Conservation (phyloP, 2,888 invertebrate genomes). For the Phasia obesa region DNA sequence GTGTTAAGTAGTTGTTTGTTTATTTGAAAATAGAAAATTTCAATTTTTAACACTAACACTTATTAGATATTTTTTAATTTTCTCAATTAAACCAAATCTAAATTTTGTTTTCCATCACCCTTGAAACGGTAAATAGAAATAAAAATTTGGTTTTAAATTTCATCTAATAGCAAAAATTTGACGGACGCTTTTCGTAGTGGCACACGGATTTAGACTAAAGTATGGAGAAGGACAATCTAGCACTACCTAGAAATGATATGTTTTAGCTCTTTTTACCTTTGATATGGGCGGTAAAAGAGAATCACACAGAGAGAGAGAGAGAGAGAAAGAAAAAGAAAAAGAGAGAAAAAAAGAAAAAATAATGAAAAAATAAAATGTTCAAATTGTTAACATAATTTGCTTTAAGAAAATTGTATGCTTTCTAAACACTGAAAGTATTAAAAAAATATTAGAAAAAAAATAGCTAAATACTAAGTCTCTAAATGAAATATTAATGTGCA, state of each 20-base stretch:
- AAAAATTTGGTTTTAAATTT: constrained; percentile 78
- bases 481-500: neutral
- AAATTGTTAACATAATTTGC: neutral
- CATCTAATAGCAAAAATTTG: constrained; percentile 82
- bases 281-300: constrained; percentile 10
- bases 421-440: neutral
- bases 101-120: constrained; percentile 3
- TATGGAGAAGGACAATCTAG: constrained; percentile 43
- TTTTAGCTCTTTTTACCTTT: constrained; percentile 66
- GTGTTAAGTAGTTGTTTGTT: constrained; percentile 67
- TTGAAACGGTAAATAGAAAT: neutral
- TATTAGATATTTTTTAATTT: constrained; percentile 53
- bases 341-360: constrained; percentile 39
- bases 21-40: constrained; percentile 42
- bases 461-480: neutral
- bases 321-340: constrained; percentile 27
- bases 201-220: constrained; percentile 75
- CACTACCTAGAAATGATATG: constrained; percentile 57
- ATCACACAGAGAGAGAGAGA: no score
- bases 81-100: constrained; percentile 67
- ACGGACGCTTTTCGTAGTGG: constrained; percentile 81
- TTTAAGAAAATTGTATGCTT: constrained; percentile 5
- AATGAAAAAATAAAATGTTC: constrained; percentile 19
- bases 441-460: constrained; percentile 1
- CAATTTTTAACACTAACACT: constrained; percentile 60